phyloP scores from a whole-genome alignment of 2,113 vertebrate genomes.

The Ibidorhyncha struthersii region DNA sequence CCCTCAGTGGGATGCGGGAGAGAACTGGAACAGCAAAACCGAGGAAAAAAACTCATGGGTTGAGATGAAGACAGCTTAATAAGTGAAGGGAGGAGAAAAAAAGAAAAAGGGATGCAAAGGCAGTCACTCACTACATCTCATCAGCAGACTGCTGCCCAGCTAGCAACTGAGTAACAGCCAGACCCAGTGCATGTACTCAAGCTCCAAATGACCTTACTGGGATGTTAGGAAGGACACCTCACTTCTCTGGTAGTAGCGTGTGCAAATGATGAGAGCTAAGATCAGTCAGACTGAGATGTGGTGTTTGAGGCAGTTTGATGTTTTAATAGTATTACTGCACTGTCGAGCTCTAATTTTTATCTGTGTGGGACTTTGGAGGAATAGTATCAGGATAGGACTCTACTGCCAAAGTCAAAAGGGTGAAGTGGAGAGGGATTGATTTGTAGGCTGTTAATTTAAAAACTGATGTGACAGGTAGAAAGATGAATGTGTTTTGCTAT shows the following conservation, averaged over 20 bases:
- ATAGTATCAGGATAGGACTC: neutral
- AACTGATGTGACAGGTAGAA: neutral
- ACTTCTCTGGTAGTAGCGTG: neutral
- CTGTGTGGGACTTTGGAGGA: neutral
- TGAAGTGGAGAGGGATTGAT: neutral
- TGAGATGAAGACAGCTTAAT: neutral
- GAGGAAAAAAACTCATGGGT: neutral
- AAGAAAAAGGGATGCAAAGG: neutral
- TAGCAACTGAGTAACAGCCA: neutral
- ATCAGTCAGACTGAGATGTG: neutral
- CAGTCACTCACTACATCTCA: neutral
- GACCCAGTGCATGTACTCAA: neutral
- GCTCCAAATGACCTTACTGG: neutral
- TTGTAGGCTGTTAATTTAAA: neutral
- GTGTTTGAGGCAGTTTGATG: neutral
- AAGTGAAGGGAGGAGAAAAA: neutral
- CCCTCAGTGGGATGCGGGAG: neutral
- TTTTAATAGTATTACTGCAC: neutral
- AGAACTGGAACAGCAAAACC: neutral
- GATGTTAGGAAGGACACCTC: neutral
- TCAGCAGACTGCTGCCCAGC: neutral
- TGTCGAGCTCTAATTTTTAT: neutral
- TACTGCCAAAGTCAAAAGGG: neutral
- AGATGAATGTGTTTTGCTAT: neutral
- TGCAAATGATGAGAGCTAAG: neutral